A percentile compares a stretch with the other conserved stretches of the same genome.
Conservation (phyloP, 2,797 vertebrate genomes). For the Ptychadena robeensis region DNA sequence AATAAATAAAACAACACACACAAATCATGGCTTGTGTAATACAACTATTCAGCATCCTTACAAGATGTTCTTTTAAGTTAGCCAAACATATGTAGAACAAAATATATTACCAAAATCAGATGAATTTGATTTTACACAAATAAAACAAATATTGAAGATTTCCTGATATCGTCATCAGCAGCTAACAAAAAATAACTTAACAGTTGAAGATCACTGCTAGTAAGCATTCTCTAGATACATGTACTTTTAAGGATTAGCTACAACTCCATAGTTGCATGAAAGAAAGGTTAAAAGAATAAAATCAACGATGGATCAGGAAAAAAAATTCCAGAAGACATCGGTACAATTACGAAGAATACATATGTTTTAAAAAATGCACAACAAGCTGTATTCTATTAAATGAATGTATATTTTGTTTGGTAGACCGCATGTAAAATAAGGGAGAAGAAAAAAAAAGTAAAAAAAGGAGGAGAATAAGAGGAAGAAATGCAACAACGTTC, state of each 20-base stretch:
- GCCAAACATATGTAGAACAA: not conserved
- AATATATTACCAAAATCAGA: not conserved
- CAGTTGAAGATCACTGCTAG: too few relatives aligned
- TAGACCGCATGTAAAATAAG: too few relatives aligned
- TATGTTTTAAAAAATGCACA: too few relatives aligned
- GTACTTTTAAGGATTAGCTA: not conserved
- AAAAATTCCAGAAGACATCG: too few relatives aligned
- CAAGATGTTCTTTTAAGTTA: not conserved
- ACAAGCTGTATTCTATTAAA: too few relatives aligned
- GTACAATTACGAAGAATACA: too few relatives aligned
- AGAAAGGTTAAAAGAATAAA: not conserved
- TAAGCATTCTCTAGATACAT: not conserved
- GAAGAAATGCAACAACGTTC: too few relatives aligned
- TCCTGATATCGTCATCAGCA: not conserved
- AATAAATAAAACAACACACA: too few relatives aligned
- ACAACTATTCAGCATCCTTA: not conserved
- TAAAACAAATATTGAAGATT: not conserved
- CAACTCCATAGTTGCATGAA: not conserved
- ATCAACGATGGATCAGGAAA: not conserved
- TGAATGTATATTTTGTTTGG: too few relatives aligned
- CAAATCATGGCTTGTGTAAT: too few relatives aligned
- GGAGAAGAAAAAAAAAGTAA: too few relatives aligned
- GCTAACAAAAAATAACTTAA: not conserved
- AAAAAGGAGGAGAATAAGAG: too few relatives aligned
- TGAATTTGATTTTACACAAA: not conserved